Evolutionary conservation across 2,797 vertebrate genomes (phyloP).

Genomic region (Prunella strophiata): DNA sequence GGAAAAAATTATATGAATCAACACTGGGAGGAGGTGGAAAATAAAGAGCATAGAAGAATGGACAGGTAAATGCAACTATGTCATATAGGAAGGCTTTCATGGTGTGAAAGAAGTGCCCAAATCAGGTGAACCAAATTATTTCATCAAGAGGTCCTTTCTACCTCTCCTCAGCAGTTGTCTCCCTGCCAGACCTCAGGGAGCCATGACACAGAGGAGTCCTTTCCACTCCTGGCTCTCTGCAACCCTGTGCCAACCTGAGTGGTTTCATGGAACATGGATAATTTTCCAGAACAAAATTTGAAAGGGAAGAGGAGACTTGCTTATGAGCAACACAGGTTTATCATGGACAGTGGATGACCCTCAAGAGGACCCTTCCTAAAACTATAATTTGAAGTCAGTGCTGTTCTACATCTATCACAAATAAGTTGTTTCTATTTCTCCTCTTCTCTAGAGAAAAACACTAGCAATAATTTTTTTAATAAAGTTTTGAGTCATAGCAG

Average conservation of each 20-base stretch:
- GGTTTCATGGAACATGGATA: neutral
- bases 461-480: neutral
- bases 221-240: neutral
- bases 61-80: neutral
- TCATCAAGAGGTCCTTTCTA: fast-evolving
- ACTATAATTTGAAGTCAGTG: neutral
- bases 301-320: neutral
- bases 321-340: neutral
- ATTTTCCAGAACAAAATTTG: neutral
- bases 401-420: neutral
- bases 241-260: neutral
- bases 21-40: neutral
- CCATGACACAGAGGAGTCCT: too few species aligned
- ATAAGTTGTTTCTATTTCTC: neutral
- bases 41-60: neutral
- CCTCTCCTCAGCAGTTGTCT: neutral
- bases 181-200: neutral
- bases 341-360: neutral
- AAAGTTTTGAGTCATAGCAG: neutral
- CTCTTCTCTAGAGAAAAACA: neutral
- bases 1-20: neutral
- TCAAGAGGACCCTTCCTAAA: neutral
- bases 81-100: neutral
- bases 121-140: neutral
- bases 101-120: neutral